A percentile compares a stretch with the other conserved stretches of the same genome.
Evolutionary conservation across 2,113 vertebrate genomes (phyloP).

Genomic region (Brachyistius frenatus): DNA sequence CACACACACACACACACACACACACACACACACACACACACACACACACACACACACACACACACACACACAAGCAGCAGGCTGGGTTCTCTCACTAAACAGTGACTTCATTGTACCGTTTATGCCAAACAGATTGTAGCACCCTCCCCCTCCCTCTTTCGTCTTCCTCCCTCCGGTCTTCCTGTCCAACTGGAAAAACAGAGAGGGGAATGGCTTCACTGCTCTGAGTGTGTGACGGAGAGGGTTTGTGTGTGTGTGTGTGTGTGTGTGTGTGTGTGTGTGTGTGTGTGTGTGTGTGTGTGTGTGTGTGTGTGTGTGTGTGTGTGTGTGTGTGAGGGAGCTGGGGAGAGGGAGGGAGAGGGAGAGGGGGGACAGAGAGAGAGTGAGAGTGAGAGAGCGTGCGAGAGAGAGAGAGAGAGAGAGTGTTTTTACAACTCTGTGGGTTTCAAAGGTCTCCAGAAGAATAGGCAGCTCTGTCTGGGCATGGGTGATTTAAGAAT

Average conservation of each 20-base stretch:
- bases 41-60: slow-evolving; percentile 18
- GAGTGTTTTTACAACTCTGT: slow-evolving; percentile 57
- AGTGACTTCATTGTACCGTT: slow-evolving; percentile 81
- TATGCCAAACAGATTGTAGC: slow-evolving; percentile 82
- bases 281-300: too few species aligned
- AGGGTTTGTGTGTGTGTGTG: neutral
- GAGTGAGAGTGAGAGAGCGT: too few species aligned
- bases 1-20: slow-evolving; percentile 18
- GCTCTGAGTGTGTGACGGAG: slow-evolving; percentile 33
- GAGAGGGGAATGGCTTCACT: slow-evolving; percentile 53
- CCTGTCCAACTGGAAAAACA: slow-evolving; percentile 71
- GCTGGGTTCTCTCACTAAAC: slow-evolving; percentile 68
- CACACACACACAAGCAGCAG: slow-evolving; percentile 36
- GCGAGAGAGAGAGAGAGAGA: slow-evolving; percentile 17
- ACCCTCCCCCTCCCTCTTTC: slow-evolving; percentile 37
- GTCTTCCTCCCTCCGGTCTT: slow-evolving; percentile 53
- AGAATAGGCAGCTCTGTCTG: slow-evolving; percentile 54
- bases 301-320: too few species aligned
- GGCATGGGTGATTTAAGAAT: slow-evolving; percentile 49
- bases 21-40: slow-evolving; percentile 11
- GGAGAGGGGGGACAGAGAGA: too few species aligned
- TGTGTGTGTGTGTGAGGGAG: too few species aligned
- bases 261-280: too few species aligned
- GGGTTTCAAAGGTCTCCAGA: slow-evolving; percentile 57
- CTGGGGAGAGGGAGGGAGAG: too few species aligned